Evolutionary conservation across 2,888 invertebrate species (phyloP).

Genomic region (Hipparchia sbordonii): DNA sequence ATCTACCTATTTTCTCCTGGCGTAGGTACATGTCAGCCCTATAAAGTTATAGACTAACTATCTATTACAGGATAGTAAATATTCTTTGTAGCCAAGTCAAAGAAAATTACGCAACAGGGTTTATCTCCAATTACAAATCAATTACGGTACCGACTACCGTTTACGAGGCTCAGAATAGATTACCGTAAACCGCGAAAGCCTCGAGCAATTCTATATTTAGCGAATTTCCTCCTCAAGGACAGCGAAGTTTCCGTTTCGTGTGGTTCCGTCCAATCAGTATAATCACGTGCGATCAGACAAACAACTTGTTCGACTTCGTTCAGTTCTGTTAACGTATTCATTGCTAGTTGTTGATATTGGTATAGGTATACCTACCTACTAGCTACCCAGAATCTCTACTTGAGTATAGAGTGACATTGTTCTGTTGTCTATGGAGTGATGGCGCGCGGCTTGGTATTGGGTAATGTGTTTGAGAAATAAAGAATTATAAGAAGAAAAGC

Average conservation of each 20-base stretch:
- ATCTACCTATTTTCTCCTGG: too few species aligned
- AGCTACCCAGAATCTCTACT: not conserved
- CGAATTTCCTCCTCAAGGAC: slow-evolving; percentile 1
- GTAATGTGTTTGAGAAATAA: too few species aligned
- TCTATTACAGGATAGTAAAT: too few species aligned
- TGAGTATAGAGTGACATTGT: too few species aligned
- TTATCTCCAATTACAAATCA: not conserved
- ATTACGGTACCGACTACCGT: not conserved
- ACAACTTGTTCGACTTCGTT: not conserved
- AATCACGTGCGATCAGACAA: not conserved
- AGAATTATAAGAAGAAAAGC: too few species aligned
- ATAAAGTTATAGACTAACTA: too few species aligned
- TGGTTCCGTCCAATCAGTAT: not conserved
- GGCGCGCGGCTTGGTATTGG: too few species aligned
- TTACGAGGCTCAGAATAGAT: slow-evolving; percentile 29
- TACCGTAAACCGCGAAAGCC: slow-evolving; percentile 32
- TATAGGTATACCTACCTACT: not conserved
- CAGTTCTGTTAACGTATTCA: not conserved
- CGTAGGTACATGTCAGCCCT: too few species aligned
- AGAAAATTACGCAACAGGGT: not conserved
- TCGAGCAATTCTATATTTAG: slow-evolving; percentile 15
- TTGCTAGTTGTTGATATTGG: not conserved
- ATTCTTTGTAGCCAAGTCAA: not conserved
- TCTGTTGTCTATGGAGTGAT: too few species aligned
- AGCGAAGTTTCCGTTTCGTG: not conserved